These are phyloP conservation scores for Sipha flava DNA, from an alignment of 1,140 invertebrate species.

Conservation along the genomic window DNA sequence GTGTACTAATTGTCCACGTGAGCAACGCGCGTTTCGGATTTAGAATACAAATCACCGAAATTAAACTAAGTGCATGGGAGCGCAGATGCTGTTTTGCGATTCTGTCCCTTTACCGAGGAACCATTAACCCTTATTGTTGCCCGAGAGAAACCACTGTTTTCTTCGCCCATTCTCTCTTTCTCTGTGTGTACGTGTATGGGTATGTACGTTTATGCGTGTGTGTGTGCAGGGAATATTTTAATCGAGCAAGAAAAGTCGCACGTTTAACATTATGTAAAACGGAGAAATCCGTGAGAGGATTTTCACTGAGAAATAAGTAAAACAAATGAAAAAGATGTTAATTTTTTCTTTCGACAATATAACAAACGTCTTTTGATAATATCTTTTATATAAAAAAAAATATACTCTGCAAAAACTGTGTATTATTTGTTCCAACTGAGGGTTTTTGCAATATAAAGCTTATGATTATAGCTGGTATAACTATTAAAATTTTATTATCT, in stretches of 20 bases:
- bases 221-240: not conserved
- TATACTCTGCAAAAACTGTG: no score
- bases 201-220: no score
- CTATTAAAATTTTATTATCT: no score
- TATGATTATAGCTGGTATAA: no score
- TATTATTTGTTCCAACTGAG: no score
- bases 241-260: not conserved
- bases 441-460: no score
- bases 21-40: conserved; percentile 11
- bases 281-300: not conserved
- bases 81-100: conserved; percentile 22
- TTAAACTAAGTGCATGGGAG: conserved; percentile 27
- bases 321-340: not conserved
- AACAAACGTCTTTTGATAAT: not conserved
- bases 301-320: not conserved
- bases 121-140: conserved; percentile 26
- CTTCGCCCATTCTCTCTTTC: not conserved
- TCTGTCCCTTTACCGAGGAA: not conserved
- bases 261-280: not conserved
- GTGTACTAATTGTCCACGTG: conserved; percentile 24
- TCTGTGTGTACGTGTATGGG: no score
- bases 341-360: not conserved
- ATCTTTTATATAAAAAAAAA: no score
- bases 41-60: conserved; percentile 23
- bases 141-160: not conserved